phyloP scores from a whole-genome alignment of 2,113 vertebrate species.

The Herpetotheres cachinnans region DNA sequence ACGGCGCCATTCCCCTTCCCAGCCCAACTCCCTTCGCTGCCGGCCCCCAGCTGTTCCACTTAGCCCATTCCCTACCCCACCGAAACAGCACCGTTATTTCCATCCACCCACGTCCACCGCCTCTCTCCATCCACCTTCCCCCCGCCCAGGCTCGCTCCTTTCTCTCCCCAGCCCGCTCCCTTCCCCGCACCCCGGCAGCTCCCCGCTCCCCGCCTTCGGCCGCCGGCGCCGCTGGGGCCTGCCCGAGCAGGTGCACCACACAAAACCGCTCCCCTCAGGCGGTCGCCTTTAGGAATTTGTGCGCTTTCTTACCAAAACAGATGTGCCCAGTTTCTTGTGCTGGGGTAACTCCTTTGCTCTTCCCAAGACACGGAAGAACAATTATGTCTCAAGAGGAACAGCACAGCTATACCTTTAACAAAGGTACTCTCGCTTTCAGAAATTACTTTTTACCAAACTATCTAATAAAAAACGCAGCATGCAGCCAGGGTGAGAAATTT shows the following conservation, averaged over 20 bases:
- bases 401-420: not conserved
- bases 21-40: accelerated
- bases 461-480: not conserved
- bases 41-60: not conserved
- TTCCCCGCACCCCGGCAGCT: accelerated
- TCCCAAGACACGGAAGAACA: accelerated
- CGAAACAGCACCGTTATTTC: accelerated
- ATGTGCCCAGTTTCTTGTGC: accelerated
- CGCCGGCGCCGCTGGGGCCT: not conserved
- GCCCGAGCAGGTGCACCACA: not conserved
- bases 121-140: accelerated
- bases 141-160: not conserved
- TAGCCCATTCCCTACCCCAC: not conserved
- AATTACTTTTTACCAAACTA: not conserved
- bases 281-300: accelerated
- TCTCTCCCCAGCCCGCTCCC: accelerated
- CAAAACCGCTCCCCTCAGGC: accelerated
- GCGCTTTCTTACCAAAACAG: not conserved
- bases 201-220: accelerated
- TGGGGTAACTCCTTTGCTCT: not conserved
- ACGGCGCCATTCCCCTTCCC: not conserved
- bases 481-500: not conserved
- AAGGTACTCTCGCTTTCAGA: not conserved
- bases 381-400: not conserved
- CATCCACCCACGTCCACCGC: accelerated